Evolutionary conservation across 2,113 vertebrate genomes (phyloP), one percentile per base, ranked within the genome.

Genomic region (Malurus elegans): DNA sequence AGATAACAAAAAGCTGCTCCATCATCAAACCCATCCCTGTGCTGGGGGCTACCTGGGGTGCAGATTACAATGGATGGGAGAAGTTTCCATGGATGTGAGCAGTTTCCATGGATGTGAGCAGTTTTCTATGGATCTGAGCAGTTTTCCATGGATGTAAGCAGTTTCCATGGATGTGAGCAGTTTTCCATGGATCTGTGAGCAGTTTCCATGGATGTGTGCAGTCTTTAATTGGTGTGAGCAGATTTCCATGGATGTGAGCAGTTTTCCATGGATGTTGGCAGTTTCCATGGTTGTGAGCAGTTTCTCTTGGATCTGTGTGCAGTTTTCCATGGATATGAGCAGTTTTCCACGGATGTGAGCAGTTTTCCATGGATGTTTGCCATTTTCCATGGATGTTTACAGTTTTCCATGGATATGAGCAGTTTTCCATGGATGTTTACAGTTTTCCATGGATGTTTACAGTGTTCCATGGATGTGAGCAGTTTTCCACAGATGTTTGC

Each of bases 101-200:
- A 36, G n/a, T 2, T 4, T 40, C 24, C 53, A 57, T 15, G 45
- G 57, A 19, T 60, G 4, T 71, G 2, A 58, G 25, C 45, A 56
- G 26, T 36, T 20, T 56, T 9, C 9, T 9, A 8, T 36, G 36
- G 36, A 36, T 36, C 36, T 36, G n/a, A n/a, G n/a, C n/a, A n/a
- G n/a, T n/a, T n/a, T n/a, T 42, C 23, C 32, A 26, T 0, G 1
- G 21, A 24, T 26, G 2, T 24, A 16, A 16, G 19, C 18, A 9
- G 34, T 28, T 54, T 54, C 26, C 26, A 29, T 14, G 50, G 50
- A 26, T 48, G 47, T 24, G 47, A 7, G 5, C 50, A 51, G 50
- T 48, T 15, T 4, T n/a, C n/a, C n/a, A n/a, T n/a, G n/a, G n/a
- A n/a, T n/a, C n/a, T n/a, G n/a, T n/a, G n/a, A n/a, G n/a, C n/a